Conservation (phyloP, 2,888 invertebrate species). For the Nysson spinosus region DNA sequence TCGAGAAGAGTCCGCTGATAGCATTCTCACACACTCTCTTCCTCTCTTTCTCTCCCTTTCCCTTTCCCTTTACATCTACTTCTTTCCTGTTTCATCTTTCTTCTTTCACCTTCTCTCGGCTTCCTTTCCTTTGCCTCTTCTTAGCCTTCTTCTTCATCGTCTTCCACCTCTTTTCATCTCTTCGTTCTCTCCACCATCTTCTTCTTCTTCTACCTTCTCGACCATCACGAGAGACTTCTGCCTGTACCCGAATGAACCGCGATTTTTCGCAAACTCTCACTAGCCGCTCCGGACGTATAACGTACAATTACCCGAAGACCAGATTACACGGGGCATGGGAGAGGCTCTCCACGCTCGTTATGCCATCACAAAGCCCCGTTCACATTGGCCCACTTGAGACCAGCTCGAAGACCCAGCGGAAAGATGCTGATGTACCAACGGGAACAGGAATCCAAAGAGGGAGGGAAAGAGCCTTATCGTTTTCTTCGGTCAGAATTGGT, state of each 20-base stretch:
- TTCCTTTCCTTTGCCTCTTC: slow-evolving; percentile 3
- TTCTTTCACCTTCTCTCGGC: slow-evolving; percentile 13
- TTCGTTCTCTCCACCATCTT: slow-evolving; percentile 3
- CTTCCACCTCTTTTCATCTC: slow-evolving; percentile 20
- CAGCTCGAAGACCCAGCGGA: slow-evolving; percentile 26
- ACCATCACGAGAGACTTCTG: slow-evolving; percentile 43
- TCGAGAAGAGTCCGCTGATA: slow-evolving; percentile 66
- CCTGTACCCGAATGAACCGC: slow-evolving; percentile 59
- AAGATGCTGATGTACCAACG: slow-evolving; percentile 42
- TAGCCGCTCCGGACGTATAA: slow-evolving; percentile 70
- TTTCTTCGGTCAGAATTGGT: slow-evolving; percentile 34
- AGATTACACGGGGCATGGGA: slow-evolving; percentile 72
- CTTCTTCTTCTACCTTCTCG: slow-evolving; percentile 29
- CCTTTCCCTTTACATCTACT: slow-evolving; percentile 23
- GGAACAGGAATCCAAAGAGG: no score
- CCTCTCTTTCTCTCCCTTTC: slow-evolving; percentile 24
- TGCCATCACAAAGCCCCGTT: slow-evolving; percentile 63
- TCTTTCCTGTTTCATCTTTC: slow-evolving; percentile 22
- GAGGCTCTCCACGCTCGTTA: slow-evolving; percentile 64
- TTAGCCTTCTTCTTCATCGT: slow-evolving; percentile 18
- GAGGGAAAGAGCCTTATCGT: slow-evolving; percentile 39
- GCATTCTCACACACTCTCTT: slow-evolving; percentile 61
- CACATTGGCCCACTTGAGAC: slow-evolving; percentile 64
- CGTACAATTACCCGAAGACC: slow-evolving; percentile 76
- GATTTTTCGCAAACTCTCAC: slow-evolving; percentile 67